These are phyloP conservation scores for Odontophorus gujanensis DNA, from an alignment of 2,113 vertebrate species.

Conservation along the genomic window DNA sequence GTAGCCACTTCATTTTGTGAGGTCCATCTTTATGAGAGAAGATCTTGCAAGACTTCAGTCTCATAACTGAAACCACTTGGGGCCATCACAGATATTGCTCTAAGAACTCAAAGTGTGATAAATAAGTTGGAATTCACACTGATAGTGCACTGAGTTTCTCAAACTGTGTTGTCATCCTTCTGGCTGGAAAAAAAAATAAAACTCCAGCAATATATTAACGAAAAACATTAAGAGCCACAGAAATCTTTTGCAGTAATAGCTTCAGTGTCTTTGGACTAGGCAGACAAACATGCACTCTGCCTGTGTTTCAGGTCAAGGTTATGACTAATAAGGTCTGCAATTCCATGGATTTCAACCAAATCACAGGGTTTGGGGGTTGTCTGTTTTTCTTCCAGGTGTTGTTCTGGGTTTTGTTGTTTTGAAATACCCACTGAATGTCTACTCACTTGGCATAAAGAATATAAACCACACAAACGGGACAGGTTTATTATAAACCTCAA, in stretches of 20 bases:
- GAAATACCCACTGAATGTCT: not conserved
- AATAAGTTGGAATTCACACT: not conserved
- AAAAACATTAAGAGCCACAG: not conserved
- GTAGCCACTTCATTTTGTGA: not conserved
- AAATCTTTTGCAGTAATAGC: not conserved
- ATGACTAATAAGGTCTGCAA: not conserved
- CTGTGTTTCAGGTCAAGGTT: not conserved
- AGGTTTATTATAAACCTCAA: not conserved
- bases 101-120: not conserved
- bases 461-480: not conserved
- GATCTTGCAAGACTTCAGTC: not conserved
- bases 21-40: not conserved
- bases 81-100: not conserved
- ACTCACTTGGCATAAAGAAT: not conserved
- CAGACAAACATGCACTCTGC: not conserved
- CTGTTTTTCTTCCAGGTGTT: no score
- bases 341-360: not conserved
- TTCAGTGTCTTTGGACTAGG: not conserved
- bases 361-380: no score
- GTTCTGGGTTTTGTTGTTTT: not conserved
- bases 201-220: rapidly evolving
- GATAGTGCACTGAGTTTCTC: not conserved
- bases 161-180: not conserved
- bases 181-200: not conserved
- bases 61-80: not conserved